phyloP scores from a whole-genome alignment of 2,888 invertebrate species.

The Nomada hirtipes region DNA sequence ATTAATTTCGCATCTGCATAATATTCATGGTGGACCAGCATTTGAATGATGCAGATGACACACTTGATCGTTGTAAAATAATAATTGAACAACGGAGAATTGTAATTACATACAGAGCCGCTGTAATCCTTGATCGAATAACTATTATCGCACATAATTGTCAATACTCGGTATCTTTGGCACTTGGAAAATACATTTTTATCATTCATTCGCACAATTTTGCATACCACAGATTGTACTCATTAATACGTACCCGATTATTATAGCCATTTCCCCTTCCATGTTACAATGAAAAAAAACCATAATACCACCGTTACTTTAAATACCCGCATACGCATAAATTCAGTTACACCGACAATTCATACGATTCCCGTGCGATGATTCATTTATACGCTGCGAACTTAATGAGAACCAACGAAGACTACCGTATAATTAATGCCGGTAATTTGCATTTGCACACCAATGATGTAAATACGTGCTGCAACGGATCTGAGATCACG shows the following conservation, averaged over 20 bases:
- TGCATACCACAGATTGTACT: neutral
- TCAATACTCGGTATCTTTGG: neutral
- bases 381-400: neutral
- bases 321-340: no score
- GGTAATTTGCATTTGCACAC: neutral
- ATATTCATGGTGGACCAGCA: neutral
- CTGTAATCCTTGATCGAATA: neutral
- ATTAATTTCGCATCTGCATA: conserved; percentile 22
- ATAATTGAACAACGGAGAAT: neutral
- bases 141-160: neutral
- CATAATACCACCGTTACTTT: no score
- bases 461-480: neutral
- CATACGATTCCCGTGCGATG: neutral
- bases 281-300: no score
- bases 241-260: neutral
- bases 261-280: no score
- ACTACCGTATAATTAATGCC: neutral
- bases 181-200: no score
- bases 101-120: neutral
- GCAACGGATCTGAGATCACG: neutral
- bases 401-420: neutral
- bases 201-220: no score
- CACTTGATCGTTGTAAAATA: conserved; percentile 3
- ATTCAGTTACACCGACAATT: conserved; percentile 1
- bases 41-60: conserved; percentile 3